Evolutionary conservation across 2,113 vertebrate genomes (phyloP).

Genomic region (Labeo rohita): DNA sequence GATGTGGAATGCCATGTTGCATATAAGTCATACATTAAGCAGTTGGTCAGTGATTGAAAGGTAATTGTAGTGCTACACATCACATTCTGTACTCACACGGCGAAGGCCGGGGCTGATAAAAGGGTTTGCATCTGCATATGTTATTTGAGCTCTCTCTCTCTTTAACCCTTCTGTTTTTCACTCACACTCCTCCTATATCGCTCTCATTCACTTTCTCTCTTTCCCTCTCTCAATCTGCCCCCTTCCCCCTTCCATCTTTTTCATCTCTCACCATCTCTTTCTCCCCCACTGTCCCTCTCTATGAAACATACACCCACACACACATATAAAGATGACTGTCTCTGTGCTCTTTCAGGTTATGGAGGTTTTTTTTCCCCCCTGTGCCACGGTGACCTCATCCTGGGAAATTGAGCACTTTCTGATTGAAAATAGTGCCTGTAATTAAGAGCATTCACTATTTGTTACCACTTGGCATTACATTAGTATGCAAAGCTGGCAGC

Average conservation of each 20-base stretch:
- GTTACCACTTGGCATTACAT: slow-evolving; percentile 84
- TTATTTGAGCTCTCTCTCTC: slow-evolving; percentile 13
- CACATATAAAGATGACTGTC: slow-evolving; percentile 64
- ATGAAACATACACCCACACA: slow-evolving; percentile 45
- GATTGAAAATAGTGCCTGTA: slow-evolving; percentile 84
- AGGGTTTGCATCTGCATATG: slow-evolving; percentile 8
- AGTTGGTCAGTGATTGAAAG: slow-evolving; percentile 71
- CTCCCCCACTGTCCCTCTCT: slow-evolving; percentile 56
- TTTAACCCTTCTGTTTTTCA: slow-evolving; percentile 9
- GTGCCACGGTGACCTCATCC: slow-evolving; percentile 76
- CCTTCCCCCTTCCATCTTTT: slow-evolving; percentile 34
- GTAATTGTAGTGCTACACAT: slow-evolving; percentile 77
- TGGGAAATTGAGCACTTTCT: slow-evolving; percentile 82
- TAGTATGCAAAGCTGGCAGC: slow-evolving; percentile 88
- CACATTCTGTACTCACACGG: slow-evolving; percentile 48
- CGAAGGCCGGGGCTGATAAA: slow-evolving; percentile 23
- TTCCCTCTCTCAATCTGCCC: background rate
- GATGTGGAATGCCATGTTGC: slow-evolving; percentile 71
- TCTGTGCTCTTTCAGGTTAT: slow-evolving; percentile 73
- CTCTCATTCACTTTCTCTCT: background rate
- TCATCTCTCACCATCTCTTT: slow-evolving; percentile 60
- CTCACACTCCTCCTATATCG: background rate
- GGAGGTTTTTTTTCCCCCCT: slow-evolving; percentile 59
- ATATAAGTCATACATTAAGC: slow-evolving; percentile 76
- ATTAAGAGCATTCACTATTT: slow-evolving; percentile 83